Evolutionary conservation across 2,888 invertebrate species (phyloP).

Genomic region (Cataglyphis cursor): DNA sequence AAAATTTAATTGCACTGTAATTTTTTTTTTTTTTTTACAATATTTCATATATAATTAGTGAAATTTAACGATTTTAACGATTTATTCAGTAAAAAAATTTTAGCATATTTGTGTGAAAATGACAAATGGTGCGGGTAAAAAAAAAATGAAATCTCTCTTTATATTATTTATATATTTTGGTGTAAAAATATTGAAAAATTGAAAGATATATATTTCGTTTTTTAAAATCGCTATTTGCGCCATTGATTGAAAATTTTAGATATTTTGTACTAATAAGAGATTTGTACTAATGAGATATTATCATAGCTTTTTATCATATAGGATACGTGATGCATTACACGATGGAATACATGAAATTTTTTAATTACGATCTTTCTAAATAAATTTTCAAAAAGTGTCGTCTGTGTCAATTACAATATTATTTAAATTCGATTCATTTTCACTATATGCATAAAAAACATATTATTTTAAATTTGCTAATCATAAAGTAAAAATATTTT

Average conservation of each 20-base stretch:
- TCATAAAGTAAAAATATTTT: background rate
- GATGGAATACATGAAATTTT: background rate
- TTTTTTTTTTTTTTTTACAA: background rate
- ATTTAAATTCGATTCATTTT: background rate
- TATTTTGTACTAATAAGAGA: background rate
- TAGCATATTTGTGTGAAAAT: background rate
- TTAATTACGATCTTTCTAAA: background rate
- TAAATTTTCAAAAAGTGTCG: background rate
- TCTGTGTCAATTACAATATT: background rate
- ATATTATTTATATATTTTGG: background rate
- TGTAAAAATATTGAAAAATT: background rate
- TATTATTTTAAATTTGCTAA: background rate
- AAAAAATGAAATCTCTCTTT: background rate
- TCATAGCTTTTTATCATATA: background rate
- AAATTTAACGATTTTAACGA: background rate
- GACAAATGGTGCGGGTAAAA: background rate
- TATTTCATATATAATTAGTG: background rate
- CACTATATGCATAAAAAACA: background rate
- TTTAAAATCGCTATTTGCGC: background rate
- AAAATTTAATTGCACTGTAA: background rate
- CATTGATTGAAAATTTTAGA: background rate
- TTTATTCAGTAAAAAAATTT: background rate
- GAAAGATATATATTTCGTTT: background rate
- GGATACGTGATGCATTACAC: background rate
- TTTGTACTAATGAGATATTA: background rate